A percentile compares a stretch with the other conserved stretches of the same genome.
phyloP scores from a whole-genome alignment of 2,888 invertebrate genomes.

The Diloba caeruleocephala region DNA sequence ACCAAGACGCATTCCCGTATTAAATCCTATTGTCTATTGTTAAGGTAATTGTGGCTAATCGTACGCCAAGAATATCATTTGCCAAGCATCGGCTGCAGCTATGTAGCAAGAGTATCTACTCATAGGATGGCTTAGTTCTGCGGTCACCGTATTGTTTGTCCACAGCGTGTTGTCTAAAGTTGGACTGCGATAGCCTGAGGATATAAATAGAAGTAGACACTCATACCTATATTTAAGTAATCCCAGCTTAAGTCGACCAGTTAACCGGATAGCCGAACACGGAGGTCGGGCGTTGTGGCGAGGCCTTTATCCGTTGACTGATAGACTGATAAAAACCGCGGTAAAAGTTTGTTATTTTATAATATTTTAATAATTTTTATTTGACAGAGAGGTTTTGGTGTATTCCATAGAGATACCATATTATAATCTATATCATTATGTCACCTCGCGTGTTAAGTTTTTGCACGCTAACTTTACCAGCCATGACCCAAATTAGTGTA shows the following conservation, averaged over 20 bases:
- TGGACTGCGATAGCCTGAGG: background rate
- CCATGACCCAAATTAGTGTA: slow-evolving; percentile 63
- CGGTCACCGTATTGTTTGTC: too few relatives aligned
- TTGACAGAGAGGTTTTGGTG: slow-evolving; percentile 33
- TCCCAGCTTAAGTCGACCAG: background rate
- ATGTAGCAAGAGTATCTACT: too few relatives aligned
- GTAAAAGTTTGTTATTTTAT: background rate
- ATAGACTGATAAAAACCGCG: too few relatives aligned
- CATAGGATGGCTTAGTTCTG: too few relatives aligned
- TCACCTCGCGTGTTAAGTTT: slow-evolving; percentile 51
- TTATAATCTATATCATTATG: slow-evolving; percentile 29
- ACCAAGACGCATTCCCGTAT: slow-evolving; percentile 29
- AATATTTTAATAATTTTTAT: slow-evolving; percentile 10
- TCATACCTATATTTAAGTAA: too few relatives aligned
- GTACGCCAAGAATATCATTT: slow-evolving; percentile 20
- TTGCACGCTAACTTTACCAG: slow-evolving; percentile 63
- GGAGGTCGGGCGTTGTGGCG: too few relatives aligned
- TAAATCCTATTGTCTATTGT: slow-evolving; percentile 43
- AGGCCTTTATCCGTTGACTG: too few relatives aligned
- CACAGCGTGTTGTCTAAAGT: too few relatives aligned
- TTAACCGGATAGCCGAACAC: too few relatives aligned
- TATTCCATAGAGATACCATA: slow-evolving; percentile 11
- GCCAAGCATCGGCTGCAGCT: too few relatives aligned
- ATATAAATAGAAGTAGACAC: too few relatives aligned
- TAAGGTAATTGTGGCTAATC: slow-evolving; percentile 28